phyloP scores from a whole-genome alignment of 1,140 invertebrate species.

The Philopotamus ludificatus region DNA sequence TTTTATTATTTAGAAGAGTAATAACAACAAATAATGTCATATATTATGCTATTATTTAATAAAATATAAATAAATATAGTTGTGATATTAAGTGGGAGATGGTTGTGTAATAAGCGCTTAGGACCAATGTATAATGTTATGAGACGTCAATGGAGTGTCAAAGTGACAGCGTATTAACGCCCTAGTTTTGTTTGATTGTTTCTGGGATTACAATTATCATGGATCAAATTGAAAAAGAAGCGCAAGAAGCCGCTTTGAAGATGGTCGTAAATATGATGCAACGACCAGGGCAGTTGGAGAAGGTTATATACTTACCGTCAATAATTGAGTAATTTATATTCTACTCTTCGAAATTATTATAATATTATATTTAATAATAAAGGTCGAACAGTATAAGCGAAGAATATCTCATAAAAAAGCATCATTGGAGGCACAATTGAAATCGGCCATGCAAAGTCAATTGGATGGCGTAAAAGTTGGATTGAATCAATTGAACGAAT shows the following conservation, averaged over 20 bases:
- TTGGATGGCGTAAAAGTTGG: slow-evolving; percentile 93
- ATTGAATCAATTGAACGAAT: slow-evolving; percentile 83
- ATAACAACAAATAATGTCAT: too few relatives aligned
- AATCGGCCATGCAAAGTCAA: slow-evolving; percentile 98
- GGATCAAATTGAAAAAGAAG: slow-evolving; percentile 81
- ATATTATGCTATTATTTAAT: too few relatives aligned
- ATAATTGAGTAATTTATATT: not conserved
- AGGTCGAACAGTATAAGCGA: slow-evolving; percentile 83
- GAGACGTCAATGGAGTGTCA: too few relatives aligned
- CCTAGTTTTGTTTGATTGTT: too few relatives aligned
- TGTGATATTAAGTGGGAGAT: too few relatives aligned
- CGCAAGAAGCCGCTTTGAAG: slow-evolving; percentile 79
- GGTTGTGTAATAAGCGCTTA: too few relatives aligned
- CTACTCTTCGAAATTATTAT: not conserved
- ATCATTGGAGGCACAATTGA: slow-evolving; percentile 94
- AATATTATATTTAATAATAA: slow-evolving; percentile 5
- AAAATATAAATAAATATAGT: too few relatives aligned
- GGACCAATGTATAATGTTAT: too few relatives aligned
- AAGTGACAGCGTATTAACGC: too few relatives aligned
- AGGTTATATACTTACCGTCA: slow-evolving; percentile 59
- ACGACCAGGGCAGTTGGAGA: slow-evolving; percentile 92
- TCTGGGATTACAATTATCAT: too few relatives aligned
- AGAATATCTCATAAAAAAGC: slow-evolving; percentile 81
- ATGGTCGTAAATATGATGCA: slow-evolving; percentile 94
- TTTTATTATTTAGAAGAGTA: too few relatives aligned